Percentiles rank a stretch among this genome's conserved stretches.
Evolutionary conservation across 2,797 vertebrate species (phyloP).

Genomic region (Hydrocynus forskahlii): DNA sequence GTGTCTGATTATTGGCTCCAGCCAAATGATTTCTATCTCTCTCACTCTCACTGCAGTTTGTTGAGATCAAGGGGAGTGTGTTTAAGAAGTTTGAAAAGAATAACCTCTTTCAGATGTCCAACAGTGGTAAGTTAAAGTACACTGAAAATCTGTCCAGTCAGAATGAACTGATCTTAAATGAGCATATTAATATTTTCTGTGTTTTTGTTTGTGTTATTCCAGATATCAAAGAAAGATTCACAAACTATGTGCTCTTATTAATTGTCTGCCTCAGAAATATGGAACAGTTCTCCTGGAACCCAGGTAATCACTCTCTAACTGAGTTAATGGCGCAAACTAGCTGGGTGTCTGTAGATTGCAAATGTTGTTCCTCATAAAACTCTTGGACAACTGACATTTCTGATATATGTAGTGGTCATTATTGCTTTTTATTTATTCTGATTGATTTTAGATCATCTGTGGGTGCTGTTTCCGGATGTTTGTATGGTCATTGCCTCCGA

Average conservation of each 20-base stretch:
- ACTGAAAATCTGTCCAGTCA: too few species aligned
- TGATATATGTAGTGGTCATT: background rate
- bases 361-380: too few species aligned
- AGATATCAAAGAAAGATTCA: slow-evolving; percentile 98
- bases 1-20: too few species aligned
- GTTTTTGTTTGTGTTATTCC: too few species aligned
- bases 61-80: slow-evolving; percentile 98
- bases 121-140: slow-evolving; percentile 91
- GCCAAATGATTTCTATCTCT: background rate
- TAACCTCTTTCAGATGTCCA: slow-evolving; percentile 99
- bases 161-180: background rate
- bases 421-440: slow-evolving; percentile 5
- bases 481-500: slow-evolving; percentile 97
- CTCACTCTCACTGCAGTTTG: slow-evolving; percentile 87
- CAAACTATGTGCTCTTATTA: slow-evolving; percentile 91
- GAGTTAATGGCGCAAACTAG: too few species aligned
- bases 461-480: slow-evolving; percentile 97
- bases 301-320: too few species aligned
- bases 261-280: slow-evolving; percentile 98
- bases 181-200: slow-evolving; percentile 38
- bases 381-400: too few species aligned
- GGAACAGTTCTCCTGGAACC: slow-evolving; percentile 99
- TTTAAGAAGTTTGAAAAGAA: slow-evolving; percentile 99
- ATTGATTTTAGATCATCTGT: slow-evolving; percentile 88
- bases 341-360: too few species aligned